Evolutionary conservation across 2,113 vertebrate species (phyloP), one percentile per base, ranked within the genome.

Genomic region (Cololabis saira): DNA sequence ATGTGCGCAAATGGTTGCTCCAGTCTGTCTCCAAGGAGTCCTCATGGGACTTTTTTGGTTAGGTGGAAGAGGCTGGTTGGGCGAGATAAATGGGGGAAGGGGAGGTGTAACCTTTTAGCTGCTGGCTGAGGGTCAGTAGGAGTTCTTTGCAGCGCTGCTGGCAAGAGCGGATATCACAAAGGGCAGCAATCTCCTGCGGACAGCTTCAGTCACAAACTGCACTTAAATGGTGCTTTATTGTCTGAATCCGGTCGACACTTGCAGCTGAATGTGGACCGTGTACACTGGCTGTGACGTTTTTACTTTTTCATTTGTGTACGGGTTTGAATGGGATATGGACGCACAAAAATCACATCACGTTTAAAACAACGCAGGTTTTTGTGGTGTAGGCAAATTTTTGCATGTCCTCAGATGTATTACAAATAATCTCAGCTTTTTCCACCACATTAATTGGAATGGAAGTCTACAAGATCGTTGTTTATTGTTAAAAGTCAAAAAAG

Each of bases 1-100:
- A 84, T 81, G 78, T 81, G 76, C 24, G 51, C 82, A 90, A 87
- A 89, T 85, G 89, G 87, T 42, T 59, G 74, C 73, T 54, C 5
- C 1, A 16, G 68, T 61, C 59, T 21, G 65, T 74, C 82, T 62
- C 75, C 17, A 43, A 61, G 82, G 80, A 82, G 58, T 69, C 69
- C 48, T 80, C 54, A 48, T 58, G 57, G 78, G 76, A 21, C 52
- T 84, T 67, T 67, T 69, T 67, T 63, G 58, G 58, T 53, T 27
- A 30, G 67, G 50, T 78, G 61, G 71, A 71, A 45, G 76, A 54
- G 51, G 72, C 56, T 69, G 80, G 8, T 67, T 21, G 76, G 77
- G 73, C 75, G 9, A 75, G 76, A 82, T 81, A 50, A 61, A 80
- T 60, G 60, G 66, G 58, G 43, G 15, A 16, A 17, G 58, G 61